Evolutionary conservation across 2,113 vertebrate genomes (phyloP).

Genomic region (Nothocercus nigrocapillus): DNA sequence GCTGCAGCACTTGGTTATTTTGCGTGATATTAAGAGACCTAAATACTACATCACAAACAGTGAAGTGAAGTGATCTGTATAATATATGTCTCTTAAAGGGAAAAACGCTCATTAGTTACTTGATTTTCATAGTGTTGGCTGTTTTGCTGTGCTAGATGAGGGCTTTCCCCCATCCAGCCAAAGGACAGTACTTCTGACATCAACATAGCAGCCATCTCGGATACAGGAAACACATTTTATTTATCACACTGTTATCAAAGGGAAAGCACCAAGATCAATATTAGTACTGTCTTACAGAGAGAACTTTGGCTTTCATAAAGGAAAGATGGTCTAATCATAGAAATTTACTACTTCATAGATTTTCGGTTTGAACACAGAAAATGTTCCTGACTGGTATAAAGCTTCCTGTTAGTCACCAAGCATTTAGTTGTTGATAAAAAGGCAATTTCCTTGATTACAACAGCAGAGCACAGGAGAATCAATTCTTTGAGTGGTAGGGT

Average conservation of each 20-base stretch:
- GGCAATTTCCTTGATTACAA: neutral
- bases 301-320: conserved; percentile 64
- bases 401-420: neutral
- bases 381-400: neutral
- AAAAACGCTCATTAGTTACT: conserved; percentile 6
- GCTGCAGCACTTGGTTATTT: neutral
- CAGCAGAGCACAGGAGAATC: neutral
- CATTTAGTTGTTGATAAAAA: neutral
- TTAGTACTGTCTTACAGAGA: neutral
- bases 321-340: neutral
- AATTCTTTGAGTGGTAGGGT: neutral
- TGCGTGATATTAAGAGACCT: neutral
- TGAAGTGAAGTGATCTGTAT: neutral
- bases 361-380: neutral
- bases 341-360: neutral
- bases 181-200: neutral
- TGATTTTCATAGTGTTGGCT: neutral
- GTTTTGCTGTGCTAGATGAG: neutral
- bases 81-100: neutral
- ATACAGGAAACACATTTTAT: neutral
- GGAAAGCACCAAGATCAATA: neutral
- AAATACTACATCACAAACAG: neutral
- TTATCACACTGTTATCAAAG: neutral
- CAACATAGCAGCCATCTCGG: neutral
- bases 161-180: neutral